Evolutionary conservation across 2,797 vertebrate species (phyloP), one percentile per base, ranked within the genome.

Genomic region (Gymnothorax reevesii): DNA sequence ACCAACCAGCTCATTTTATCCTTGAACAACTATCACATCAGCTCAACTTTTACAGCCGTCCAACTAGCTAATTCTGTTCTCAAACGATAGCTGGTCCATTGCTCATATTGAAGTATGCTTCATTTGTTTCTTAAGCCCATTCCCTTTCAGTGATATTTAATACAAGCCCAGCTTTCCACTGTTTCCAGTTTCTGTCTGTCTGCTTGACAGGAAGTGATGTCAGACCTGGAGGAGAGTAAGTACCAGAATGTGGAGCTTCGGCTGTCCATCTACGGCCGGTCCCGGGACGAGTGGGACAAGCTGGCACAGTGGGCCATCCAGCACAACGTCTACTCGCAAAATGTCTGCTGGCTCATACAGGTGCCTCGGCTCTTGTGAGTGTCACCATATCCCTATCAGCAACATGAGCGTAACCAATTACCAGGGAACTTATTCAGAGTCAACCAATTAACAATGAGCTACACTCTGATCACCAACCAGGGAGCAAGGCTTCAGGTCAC

Each of bases 281-380:
- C 96, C 0, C 91, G 97, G 71, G 97, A 98, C 0, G 98, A 99
- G 89, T 99, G 98, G 98, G 98, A 99, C 93, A 98, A 96, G 84
- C 93, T 99, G 93, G 98, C 98, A 0, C 92, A 94, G 90, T 99
- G 98, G 98, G 98, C 97, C 0, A 96, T 99, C 82, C 93, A 89
- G 52, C 97, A 99, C 88, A 94, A 95, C 0, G 97, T 99, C 49
- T 98, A 99, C 93, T 99, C 98, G 13, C 95, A 98, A 89, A 99
- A 99, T 0, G 97, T 99, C 86, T 97, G 98, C 95, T 99, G 98
- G 98, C 97, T 99, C 0, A 90, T 99, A 88, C 98, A 99, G 92
- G 96, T 98, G 90, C 98, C 98, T 3, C 97, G 98, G 12, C 97
- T 99, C 86, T 99, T 97, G 98, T 99, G 94, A 98, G 97, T 97